phyloP scores from a whole-genome alignment of 1,140 invertebrate genomes.

The Drosophila pseudoobscura region DNA sequence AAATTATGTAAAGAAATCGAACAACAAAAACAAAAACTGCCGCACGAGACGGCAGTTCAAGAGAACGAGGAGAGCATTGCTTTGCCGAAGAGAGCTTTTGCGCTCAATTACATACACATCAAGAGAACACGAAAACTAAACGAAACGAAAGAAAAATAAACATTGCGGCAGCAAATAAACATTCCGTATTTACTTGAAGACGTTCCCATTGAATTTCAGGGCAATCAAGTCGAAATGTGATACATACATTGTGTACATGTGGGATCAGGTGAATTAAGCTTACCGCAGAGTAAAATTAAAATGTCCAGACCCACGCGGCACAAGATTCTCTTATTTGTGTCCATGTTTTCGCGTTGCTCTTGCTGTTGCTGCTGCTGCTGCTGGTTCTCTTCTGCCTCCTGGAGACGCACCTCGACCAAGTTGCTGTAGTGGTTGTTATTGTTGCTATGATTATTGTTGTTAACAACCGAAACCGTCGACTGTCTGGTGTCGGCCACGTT shows the following conservation, averaged over 20 bases:
- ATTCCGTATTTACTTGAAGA: constrained; percentile 12
- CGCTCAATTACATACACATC: constrained; percentile 44
- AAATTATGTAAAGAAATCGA: constrained; percentile 10
- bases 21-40: constrained; percentile 6
- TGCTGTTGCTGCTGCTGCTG: constrained; percentile 23
- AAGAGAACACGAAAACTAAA: constrained; percentile 17
- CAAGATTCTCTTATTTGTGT: constrained; percentile 77
- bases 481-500: constrained; percentile 63
- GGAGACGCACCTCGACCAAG: constrained; percentile 48
- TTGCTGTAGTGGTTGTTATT: constrained; percentile 35
- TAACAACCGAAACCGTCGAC: constrained; percentile 11
- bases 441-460: constrained; percentile 20
- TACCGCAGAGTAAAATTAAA: constrained; percentile 75
- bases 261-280: constrained; percentile 31
- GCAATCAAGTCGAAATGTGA: constrained; percentile 19
- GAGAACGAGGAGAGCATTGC: constrained; percentile 13
- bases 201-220: constrained; percentile 22
- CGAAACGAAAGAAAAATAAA: constrained; percentile 53
- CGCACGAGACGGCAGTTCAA: background rate
- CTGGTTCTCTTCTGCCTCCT: constrained; percentile 18
- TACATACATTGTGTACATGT: background rate
- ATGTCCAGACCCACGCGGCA: constrained; percentile 73
- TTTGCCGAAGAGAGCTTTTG: constrained; percentile 18
- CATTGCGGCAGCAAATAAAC: constrained; percentile 52
- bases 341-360: constrained; percentile 52